Evolutionary conservation across 2,888 invertebrate genomes (phyloP).

Genomic region (Caenorhabditis uteleia): DNA sequence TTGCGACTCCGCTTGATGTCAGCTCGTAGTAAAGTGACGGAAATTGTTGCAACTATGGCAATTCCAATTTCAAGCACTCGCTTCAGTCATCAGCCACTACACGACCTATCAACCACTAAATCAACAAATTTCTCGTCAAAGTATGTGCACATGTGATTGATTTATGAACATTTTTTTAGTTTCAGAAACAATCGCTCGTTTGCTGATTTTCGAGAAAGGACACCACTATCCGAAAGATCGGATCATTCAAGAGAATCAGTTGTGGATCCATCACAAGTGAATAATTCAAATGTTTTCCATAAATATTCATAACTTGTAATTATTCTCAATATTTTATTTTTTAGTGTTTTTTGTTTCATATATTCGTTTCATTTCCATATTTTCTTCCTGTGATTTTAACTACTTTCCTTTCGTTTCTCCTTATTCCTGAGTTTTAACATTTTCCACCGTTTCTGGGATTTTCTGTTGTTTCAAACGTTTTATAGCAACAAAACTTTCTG

Average conservation of each 20-base stretch:
- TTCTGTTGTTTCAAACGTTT: no score
- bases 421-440: no score
- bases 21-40: conserved; percentile 29
- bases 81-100: no score
- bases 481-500: no score
- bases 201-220: conserved; percentile 38
- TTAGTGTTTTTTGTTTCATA: conserved; percentile 3
- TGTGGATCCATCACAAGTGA: conserved; percentile 38
- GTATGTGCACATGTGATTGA: conserved; percentile 16
- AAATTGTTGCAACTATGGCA: conserved; percentile 33
- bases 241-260: conserved; percentile 27
- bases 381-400: neutral
- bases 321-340: conserved; percentile 2
- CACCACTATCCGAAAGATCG: conserved; percentile 35
- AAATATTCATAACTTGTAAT: no score
- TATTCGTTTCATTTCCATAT: conserved; percentile 1
- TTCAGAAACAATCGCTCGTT: conserved; percentile 24
- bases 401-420: no score
- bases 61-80: conserved; percentile 3
- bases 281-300: no score
- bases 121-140: conserved; percentile 23
- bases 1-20: conserved; percentile 38
- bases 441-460: no score
- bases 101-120: conserved; percentile 14
- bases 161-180: neutral